phyloP scores from a whole-genome alignment of 2,888 invertebrate genomes.

The Caprella mutica region DNA sequence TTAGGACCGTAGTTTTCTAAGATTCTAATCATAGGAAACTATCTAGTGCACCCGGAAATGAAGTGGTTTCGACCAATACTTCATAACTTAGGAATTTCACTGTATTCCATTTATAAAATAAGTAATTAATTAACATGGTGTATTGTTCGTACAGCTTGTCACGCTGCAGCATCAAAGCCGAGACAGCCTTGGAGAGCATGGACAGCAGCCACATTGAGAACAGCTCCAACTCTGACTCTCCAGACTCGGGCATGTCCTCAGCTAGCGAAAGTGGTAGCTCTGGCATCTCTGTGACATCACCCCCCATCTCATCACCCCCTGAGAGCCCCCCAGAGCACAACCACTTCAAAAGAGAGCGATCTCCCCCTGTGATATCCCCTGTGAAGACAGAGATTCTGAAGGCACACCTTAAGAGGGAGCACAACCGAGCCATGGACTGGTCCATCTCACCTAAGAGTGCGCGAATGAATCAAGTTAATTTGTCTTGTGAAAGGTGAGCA shows the following conservation, averaged over 20 bases:
- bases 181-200: constrained; percentile 56
- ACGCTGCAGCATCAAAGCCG: constrained; percentile 2
- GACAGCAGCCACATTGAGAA: constrained; percentile 45
- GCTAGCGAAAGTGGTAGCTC: constrained; percentile 6
- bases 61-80: too few relatives aligned
- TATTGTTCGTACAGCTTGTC: not conserved
- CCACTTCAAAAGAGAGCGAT: too few relatives aligned
- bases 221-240: constrained; percentile 85
- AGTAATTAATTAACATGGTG: not conserved
- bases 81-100: not conserved
- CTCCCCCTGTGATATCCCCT: too few relatives aligned
- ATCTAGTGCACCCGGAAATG: too few relatives aligned
- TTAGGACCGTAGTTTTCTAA: too few relatives aligned
- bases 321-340: constrained; percentile 1
- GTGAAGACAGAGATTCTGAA: too few relatives aligned
- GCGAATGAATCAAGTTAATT: too few relatives aligned
- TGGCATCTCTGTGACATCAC: constrained; percentile 6
- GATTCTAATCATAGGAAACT: too few relatives aligned
- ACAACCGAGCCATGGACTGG: too few relatives aligned
- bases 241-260: constrained; percentile 50
- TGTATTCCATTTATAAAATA: not conserved
- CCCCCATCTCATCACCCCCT: constrained; percentile 1
- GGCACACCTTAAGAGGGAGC: too few relatives aligned
- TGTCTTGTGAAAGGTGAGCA: constrained; percentile 5
- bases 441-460: too few relatives aligned